Evolutionary conservation across 2,888 invertebrate genomes (phyloP).

Genomic region (Unio delphinus): DNA sequence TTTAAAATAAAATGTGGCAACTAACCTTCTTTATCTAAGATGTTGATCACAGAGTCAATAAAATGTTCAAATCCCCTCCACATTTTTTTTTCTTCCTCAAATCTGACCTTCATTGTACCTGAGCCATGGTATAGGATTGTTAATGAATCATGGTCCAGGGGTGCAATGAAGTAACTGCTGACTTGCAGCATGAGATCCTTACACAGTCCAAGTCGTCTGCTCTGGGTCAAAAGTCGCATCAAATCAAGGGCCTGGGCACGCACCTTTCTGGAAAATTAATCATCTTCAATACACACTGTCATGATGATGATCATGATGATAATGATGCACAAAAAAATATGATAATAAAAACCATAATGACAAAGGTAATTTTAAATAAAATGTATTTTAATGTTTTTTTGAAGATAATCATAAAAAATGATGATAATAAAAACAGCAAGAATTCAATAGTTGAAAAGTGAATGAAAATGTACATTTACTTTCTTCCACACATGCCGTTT

Average conservation of each 20-base stretch:
- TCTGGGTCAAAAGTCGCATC: constrained; percentile 26
- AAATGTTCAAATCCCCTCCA: constrained; percentile 49
- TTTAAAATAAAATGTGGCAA: too few species aligned
- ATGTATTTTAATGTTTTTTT: too few species aligned
- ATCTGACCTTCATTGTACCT: constrained; percentile 16
- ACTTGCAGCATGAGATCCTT: constrained; percentile 45
- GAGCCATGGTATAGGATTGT: constrained; percentile 22
- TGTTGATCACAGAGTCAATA: constrained; percentile 33
- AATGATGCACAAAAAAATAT: too few species aligned
- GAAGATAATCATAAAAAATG: too few species aligned
- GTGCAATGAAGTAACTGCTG: constrained; percentile 35
- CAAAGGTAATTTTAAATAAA: too few species aligned
- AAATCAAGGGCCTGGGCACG: constrained; percentile 35
- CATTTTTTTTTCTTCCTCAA: constrained; percentile 39
- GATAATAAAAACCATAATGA: too few species aligned
- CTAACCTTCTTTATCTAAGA: constrained; percentile 48
- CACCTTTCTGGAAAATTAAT: constrained; percentile 37
- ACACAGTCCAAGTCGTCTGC: constrained; percentile 42
- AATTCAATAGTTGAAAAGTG: too few species aligned
- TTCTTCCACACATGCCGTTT: too few species aligned
- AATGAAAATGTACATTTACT: too few species aligned
- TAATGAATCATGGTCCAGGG: constrained; percentile 25
- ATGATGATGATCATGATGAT: neutral
- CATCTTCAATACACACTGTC: neutral
- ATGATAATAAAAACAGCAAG: too few species aligned